Evolutionary conservation across 2,797 vertebrate species (phyloP), one percentile per base, ranked within the genome.

Genomic region (Sciurus carolinensis): DNA sequence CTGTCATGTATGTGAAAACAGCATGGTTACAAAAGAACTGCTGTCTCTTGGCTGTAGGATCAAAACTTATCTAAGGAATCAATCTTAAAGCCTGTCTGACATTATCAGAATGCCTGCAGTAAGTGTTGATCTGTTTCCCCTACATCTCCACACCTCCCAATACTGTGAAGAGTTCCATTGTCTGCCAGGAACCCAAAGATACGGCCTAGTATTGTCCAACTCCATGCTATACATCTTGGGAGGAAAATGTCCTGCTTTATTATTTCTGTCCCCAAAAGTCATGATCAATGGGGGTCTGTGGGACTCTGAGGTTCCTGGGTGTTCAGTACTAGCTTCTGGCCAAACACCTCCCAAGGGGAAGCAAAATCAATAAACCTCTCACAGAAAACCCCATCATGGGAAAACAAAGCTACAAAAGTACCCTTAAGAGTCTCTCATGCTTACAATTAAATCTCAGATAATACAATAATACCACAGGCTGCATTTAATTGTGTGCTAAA

Each of bases 331-430:
- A 95, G 82, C 83, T 91, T 96, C 76, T 91, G 89, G 91, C 92
- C 94, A 96, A 96, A 97, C 39, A 72, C 14, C 50, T 95, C 96
- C 89, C 96, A 75, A 79, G 64, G 36, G 94, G 67, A 89, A 90
- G 71, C 14, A 90, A 64, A 95, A 95, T 96, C 95, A 97, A 95
- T 95, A 96, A 96, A 96, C 92, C 81, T 96, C 91, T 96, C 87
- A 96, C 75, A 92, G 94, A 97, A 95, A 97, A 97, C n/a, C 82
- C 87, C 95, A 95, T 79, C 95, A 94, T 77, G 87, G 93, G 89
- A 94, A 97, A 97, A 91, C 77, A 95, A 97, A 96, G 91, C 87
- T 92, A 97, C 84, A 95, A 85, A 96, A 97, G 88, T 95, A 93
- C 79, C 91, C 81, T 94, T 26, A 39, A 76, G 82, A 95, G 76